A percentile compares a stretch with the other conserved stretches of the same genome.
These are phyloP conservation scores for Motacilla alba DNA, from an alignment of 2,113 vertebrate species.

Conservation along the genomic window DNA sequence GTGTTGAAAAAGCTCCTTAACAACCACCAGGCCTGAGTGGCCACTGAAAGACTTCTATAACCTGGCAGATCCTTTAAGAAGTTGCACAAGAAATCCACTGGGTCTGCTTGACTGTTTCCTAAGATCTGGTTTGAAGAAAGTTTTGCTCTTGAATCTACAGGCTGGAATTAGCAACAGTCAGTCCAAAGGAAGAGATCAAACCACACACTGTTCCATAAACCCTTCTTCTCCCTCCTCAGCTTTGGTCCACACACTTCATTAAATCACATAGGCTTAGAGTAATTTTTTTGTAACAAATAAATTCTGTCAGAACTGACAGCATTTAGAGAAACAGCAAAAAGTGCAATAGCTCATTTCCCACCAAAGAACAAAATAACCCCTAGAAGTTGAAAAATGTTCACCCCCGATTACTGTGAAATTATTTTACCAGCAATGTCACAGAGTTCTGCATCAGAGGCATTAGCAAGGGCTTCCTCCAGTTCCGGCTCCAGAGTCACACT, in stretches of 20 bases:
- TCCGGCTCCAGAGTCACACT: slow-evolving; percentile 93
- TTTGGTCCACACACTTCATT: background rate
- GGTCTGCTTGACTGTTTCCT: background rate
- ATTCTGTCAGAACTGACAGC: background rate
- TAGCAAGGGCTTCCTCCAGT: slow-evolving; percentile 93
- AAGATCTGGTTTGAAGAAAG: background rate
- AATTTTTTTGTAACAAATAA: background rate
- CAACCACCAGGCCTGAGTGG: background rate
- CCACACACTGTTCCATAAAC: background rate
- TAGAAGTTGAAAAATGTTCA: background rate
- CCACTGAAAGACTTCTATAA: background rate
- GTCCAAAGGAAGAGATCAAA: background rate
- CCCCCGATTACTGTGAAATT: background rate
- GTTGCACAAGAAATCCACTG: background rate
- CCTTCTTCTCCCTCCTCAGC: background rate
- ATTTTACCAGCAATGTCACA: slow-evolving; percentile 95
- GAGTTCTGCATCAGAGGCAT: slow-evolving; percentile 92
- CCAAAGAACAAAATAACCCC: background rate
- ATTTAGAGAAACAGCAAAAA: background rate
- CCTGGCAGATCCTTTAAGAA: background rate
- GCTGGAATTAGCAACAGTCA: background rate
- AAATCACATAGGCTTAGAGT: background rate
- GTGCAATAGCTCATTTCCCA: background rate
- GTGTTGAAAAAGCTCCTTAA: background rate
- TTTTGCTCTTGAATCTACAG: background rate